Conservation (phyloP, 92 coral and sea anemone genomes). For the Parazoanthus atlanticus region DNA sequence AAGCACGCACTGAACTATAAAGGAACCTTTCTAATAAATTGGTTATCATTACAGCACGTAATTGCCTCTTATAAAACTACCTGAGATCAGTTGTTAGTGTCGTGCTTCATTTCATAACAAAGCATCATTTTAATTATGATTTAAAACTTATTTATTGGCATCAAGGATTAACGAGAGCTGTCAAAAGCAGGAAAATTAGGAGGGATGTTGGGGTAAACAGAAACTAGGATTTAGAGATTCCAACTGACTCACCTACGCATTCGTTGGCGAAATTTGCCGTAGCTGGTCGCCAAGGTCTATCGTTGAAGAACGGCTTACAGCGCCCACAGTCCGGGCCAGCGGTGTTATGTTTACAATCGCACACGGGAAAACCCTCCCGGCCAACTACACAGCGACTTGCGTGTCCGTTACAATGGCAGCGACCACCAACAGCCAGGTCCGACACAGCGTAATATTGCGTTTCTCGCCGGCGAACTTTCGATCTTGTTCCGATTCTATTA, state of each 20-base stretch:
- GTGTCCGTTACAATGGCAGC: constrained; percentile 98
- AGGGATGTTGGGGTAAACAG: background rate
- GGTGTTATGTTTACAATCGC: constrained; percentile 94
- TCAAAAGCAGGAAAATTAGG: constrained; percentile 11
- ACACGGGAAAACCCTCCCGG: constrained; percentile 79
- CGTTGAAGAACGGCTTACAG: constrained; percentile 90
- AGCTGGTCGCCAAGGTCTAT: constrained; percentile 95
- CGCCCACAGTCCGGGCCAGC: constrained; percentile 87
- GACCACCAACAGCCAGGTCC: constrained; percentile 95
- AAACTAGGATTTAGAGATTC: background rate
- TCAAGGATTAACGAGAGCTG: constrained; percentile 19
- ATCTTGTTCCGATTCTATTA: constrained; percentile 74
- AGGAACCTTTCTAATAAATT: background rate
- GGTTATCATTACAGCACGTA: background rate
- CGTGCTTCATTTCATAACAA: background rate
- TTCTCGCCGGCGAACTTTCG: constrained; percentile 46
- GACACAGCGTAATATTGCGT: constrained; percentile 88
- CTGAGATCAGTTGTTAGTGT: background rate
- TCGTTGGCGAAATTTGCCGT: constrained; percentile 81
- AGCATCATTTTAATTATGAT: constrained; percentile 7
- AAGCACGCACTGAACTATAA: background rate
- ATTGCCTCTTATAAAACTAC: background rate
- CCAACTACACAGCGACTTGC: constrained; percentile 78
- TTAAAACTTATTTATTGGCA: constrained; percentile 7
- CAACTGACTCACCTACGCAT: constrained; percentile 75